A percentile compares a stretch with the other conserved stretches of the same genome.
These are phyloP conservation scores for Portevinia maculata DNA, from an alignment of 2,888 invertebrate species.

Conservation along the genomic window DNA sequence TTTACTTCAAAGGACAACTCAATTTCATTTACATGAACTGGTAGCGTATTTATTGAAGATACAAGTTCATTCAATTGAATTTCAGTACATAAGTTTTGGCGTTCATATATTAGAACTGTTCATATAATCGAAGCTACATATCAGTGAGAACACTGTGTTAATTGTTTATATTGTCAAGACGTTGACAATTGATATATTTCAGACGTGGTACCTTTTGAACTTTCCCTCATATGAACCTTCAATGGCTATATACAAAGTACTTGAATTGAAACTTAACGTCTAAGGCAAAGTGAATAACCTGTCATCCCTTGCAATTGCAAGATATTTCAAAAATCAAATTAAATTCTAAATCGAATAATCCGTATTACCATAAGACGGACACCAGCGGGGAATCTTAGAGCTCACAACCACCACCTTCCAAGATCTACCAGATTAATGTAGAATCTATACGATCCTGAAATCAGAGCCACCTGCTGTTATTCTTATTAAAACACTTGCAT, in stretches of 20 bases:
- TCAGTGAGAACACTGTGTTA: too few relatives aligned
- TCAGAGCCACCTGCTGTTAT: constrained; percentile 60
- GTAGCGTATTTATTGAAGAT: too few relatives aligned
- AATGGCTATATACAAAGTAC: not conserved
- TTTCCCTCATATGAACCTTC: not conserved
- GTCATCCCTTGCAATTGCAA: not conserved
- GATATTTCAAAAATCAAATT: constrained; percentile 67
- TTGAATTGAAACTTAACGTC: not conserved
- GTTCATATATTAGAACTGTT: too few relatives aligned
- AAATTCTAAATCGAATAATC: constrained; percentile 63
- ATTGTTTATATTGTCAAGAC: too few relatives aligned
- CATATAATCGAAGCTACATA: too few relatives aligned
- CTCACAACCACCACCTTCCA: constrained; percentile 22
- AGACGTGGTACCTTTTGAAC: too few relatives aligned
- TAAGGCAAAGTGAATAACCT: not conserved
- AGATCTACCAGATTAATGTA: constrained; percentile 29
- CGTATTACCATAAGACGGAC: constrained; percentile 16
- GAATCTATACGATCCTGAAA: not conserved
- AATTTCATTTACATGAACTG: too few relatives aligned
- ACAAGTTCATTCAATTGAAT: too few relatives aligned
- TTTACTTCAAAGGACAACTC: too few relatives aligned
- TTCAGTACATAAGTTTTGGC: too few relatives aligned
- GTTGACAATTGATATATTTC: too few relatives aligned
- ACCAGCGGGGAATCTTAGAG: constrained; percentile 36
- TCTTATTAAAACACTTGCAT: constrained; percentile 37